Evolutionary conservation across 35 echinoderm and acorn worm species (phyloP), one percentile per base, ranked within the genome.

Genomic region (Ptychodera flava): DNA sequence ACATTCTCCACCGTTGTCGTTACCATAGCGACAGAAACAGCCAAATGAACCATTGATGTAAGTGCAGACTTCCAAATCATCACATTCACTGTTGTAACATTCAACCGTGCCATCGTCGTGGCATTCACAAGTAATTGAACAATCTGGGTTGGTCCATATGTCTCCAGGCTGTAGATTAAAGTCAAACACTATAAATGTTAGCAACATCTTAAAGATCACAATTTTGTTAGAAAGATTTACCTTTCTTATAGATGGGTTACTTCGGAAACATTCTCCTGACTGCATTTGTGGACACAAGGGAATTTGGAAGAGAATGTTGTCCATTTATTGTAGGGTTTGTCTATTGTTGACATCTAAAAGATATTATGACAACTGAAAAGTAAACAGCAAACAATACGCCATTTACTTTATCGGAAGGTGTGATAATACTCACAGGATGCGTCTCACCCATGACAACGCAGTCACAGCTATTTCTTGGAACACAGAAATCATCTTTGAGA

Each of bases 381-480:
- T n/a, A n/a, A n/a, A n/a, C n/a, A n/a, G n/a, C n/a, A n/a, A n/a
- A n/a, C n/a, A n/a, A n/a, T n/a, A n/a, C n/a, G n/a, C n/a, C n/a
- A n/a, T n/a, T n/a, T n/a, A n/a, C n/a, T n/a, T n/a, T n/a, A n/a
- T n/a, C n/a, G n/a, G n/a, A n/a, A n/a, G n/a, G n/a, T n/a, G n/a
- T n/a, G n/a, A n/a, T n/a, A n/a, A n/a, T n/a, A 64, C 88, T 93
- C 76, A 93, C 92, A 14, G 86, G 82, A 32, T 94, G 85, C 78
- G 90, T 94, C 34, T 91, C 83, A 16, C 95, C 92, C 22, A 90
- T 88, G 22, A 84, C 45, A 15, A 89, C 80, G 33, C 95, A 97
- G 16, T 92, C 92, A 78, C 95, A 97, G 28, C 87, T 80, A n/a
- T n/a, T n/a, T n/a, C n/a, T n/a, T n/a, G 88, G 87, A 28, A 97